Evolutionary conservation across 2,888 invertebrate species (phyloP).

Genomic region (Thelaira solivaga): DNA sequence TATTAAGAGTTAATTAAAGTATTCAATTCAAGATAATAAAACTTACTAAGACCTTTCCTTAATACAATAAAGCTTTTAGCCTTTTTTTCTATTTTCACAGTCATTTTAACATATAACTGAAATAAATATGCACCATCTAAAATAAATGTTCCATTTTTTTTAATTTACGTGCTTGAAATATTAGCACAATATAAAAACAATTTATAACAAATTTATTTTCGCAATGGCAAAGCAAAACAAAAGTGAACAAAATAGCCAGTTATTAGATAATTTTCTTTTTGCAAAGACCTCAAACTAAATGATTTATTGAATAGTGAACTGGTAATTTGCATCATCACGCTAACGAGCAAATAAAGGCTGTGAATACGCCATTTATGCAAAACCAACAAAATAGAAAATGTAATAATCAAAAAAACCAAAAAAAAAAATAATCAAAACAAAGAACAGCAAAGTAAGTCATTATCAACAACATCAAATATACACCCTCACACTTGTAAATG

Average conservation of each 20-base stretch:
- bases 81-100: too few species aligned
- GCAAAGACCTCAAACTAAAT: constrained; percentile 44
- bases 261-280: constrained; percentile 28
- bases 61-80: too few species aligned
- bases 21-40: too few species aligned
- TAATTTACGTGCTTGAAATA: too few species aligned
- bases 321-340: constrained; percentile 15
- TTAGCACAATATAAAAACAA: background rate
- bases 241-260: background rate
- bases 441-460: background rate
- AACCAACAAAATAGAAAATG: constrained; percentile 15
- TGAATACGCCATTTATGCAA: background rate
- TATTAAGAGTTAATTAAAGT: too few species aligned
- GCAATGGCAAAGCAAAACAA: background rate
- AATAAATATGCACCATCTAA: too few species aligned
- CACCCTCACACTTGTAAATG: background rate
- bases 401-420: constrained; percentile 3
- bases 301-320: constrained; percentile 43
- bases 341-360: constrained; percentile 19
- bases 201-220: background rate
- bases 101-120: too few species aligned
- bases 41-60: too few species aligned
- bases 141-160: too few species aligned
- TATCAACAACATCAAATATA: constrained; percentile 6
- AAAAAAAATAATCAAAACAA: too few species aligned